These are phyloP conservation scores for Smutsia gigantea DNA, from an alignment of 2,797 vertebrate genomes.

Conservation along the genomic window DNA sequence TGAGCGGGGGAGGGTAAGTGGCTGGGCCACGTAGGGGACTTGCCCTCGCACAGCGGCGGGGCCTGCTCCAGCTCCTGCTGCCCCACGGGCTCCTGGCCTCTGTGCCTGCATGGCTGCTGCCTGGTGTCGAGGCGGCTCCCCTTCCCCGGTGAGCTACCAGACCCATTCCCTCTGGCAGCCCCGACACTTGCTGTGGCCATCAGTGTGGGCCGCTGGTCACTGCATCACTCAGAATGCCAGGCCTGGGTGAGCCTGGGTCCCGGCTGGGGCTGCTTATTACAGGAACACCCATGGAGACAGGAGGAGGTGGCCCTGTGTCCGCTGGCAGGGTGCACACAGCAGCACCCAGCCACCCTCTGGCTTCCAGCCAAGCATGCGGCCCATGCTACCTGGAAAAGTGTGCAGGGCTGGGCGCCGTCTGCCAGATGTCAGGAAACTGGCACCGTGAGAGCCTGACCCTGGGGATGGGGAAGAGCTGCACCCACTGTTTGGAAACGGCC, in stretches of 20 bases:
- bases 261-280: no score
- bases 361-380: no score
- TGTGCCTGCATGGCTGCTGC: accelerated
- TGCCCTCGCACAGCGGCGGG: accelerated
- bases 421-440: no score
- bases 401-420: no score
- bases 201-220: not conserved
- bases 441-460: no score
- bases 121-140: no score
- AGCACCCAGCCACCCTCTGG: no score
- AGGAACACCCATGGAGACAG: no score
- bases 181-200: accelerated
- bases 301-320: no score
- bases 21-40: accelerated
- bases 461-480: not conserved
- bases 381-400: no score
- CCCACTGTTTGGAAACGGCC: not conserved
- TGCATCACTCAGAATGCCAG: no score
- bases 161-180: not conserved
- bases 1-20: accelerated
- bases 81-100: not conserved
- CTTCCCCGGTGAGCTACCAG: not conserved
- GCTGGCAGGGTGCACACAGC: no score
- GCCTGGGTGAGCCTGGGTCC: accelerated
- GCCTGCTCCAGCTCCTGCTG: not conserved